Evolutionary conservation across 1,140 invertebrate species (phyloP).

Genomic region (Drosophila repleta): DNA sequence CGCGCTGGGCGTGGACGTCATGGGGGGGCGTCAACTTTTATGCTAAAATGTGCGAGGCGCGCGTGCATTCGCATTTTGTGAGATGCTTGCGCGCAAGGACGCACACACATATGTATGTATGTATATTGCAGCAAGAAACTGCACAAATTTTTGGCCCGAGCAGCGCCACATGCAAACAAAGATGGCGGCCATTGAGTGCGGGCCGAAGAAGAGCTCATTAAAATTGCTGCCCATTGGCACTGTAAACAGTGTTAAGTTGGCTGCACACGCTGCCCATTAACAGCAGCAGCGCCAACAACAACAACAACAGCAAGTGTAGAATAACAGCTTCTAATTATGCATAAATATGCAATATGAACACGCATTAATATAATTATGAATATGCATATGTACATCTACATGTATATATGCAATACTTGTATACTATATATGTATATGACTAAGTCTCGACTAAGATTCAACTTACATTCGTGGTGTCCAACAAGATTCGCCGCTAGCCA

Average conservation of each 20-base stretch:
- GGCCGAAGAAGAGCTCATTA: slow-evolving; percentile 55
- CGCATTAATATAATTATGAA: no score
- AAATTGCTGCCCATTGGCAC: slow-evolving; percentile 54
- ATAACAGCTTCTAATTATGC: not conserved
- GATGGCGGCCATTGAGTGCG: slow-evolving; percentile 18
- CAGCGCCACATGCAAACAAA: slow-evolving; percentile 20
- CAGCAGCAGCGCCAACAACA: slow-evolving; percentile 8
- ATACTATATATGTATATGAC: no score
- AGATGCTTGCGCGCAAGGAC: slow-evolving; percentile 64
- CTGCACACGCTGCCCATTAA: slow-evolving; percentile 41
- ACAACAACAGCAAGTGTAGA: slow-evolving; percentile 2
- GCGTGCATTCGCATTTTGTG: slow-evolving; percentile 73
- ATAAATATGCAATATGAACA: no score
- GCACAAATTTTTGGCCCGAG: slow-evolving; percentile 21
- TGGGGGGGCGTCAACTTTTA: slow-evolving; percentile 57
- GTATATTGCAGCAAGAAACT: slow-evolving; percentile 9
- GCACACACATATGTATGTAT: slow-evolving; percentile 14
- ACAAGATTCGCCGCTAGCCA: no score
- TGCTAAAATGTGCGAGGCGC: slow-evolving; percentile 73
- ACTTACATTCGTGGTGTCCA: no score
- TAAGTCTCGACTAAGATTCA: no score
- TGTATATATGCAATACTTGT: no score
- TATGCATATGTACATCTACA: no score
- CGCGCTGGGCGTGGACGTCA: slow-evolving; percentile 5
- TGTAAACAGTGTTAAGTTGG: slow-evolving; percentile 50